Conservation (phyloP, 2,888 invertebrate species). For the Bugula neritina region DNA sequence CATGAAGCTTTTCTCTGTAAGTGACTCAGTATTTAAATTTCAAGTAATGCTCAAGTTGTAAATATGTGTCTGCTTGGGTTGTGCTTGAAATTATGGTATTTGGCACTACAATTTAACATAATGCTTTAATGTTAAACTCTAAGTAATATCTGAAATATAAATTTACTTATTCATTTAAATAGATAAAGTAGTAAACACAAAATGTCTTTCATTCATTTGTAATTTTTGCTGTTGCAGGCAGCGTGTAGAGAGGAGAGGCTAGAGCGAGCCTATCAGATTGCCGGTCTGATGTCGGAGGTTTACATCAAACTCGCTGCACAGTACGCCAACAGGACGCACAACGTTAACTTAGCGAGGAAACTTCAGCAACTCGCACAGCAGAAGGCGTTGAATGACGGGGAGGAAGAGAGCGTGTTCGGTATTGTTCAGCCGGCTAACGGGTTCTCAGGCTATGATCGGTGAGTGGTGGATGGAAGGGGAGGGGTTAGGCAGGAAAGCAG, state of each 20-base stretch:
- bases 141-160: too few species aligned
- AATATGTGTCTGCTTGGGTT: too few species aligned
- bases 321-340: slow-evolving; percentile 20
- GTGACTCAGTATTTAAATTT: not conserved
- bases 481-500: too few species aligned
- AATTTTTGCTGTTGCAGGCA: not conserved
- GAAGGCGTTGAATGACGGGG: not conserved
- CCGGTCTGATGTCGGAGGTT: not conserved
- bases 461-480: too few species aligned
- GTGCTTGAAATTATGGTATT: too few species aligned
- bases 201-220: too few species aligned
- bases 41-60: too few species aligned
- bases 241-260: slow-evolving; percentile 19
- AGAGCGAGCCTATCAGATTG: slow-evolving; percentile 17
- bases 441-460: slow-evolving; percentile 23
- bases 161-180: too few species aligned
- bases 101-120: too few species aligned
- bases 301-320: slow-evolving; percentile 17
- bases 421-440: not conserved
- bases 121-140: too few species aligned
- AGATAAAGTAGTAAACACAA: too few species aligned
- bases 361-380: slow-evolving; percentile 7
- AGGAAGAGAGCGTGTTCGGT: slow-evolving; percentile 18
- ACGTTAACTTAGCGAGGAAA: not conserved
- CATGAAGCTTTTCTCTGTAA: slow-evolving; percentile 14